Evolutionary conservation across 2,888 invertebrate genomes (phyloP).

Genomic region (Oeneis ivallda): DNA sequence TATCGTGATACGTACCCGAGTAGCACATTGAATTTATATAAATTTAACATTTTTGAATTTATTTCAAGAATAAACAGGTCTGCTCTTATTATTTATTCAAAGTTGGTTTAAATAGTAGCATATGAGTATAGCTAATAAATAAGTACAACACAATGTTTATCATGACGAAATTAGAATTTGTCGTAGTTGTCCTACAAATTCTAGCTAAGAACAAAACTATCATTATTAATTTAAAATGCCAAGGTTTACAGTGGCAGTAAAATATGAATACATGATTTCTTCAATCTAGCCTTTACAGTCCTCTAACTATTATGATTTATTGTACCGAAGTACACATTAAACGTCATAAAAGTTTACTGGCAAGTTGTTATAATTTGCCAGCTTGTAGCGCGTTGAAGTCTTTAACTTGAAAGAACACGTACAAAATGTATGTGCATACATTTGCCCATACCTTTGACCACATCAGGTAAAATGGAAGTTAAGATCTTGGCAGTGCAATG

Average conservation of each 20-base stretch:
- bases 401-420: conserved; percentile 12
- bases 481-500: conserved; percentile 1
- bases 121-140: too few species aligned
- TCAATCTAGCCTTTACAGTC: conserved; percentile 17
- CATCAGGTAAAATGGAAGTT: conserved; percentile 11
- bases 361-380: neutral
- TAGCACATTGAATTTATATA: too few species aligned
- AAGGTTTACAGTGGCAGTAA: conserved; percentile 31
- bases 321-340: neutral
- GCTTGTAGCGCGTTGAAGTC: conserved; percentile 13
- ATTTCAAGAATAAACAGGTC: too few species aligned
- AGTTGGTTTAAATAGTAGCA: too few species aligned
- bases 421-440: conserved; percentile 1
- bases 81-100: too few species aligned
- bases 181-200: conserved; percentile 9
- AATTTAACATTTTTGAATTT: too few species aligned
- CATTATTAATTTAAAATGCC: conserved; percentile 27
- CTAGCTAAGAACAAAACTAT: conserved; percentile 12
- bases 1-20: too few species aligned
- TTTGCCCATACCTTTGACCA: conserved; percentile 8
- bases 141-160: too few species aligned
- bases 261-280: conserved; percentile 13
- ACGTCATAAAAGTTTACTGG: too few species aligned
- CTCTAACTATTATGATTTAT: conserved; percentile 14
- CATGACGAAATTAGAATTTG: neutral